Evolutionary conservation across 2,888 invertebrate species (phyloP), one percentile per base, ranked within the genome.

Genomic region (Agonopterix subpropinquella): DNA sequence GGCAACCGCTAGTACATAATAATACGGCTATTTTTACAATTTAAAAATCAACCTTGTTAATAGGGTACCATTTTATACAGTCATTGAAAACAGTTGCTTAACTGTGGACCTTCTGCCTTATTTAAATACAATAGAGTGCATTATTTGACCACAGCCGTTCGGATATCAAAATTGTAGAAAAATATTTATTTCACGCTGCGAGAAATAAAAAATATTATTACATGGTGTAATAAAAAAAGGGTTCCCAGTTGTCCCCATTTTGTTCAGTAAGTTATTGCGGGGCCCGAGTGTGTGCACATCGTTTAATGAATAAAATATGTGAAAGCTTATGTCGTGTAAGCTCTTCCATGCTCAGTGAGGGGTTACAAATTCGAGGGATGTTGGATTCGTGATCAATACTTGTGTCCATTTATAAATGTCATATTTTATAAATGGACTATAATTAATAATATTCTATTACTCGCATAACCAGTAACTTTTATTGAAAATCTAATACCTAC

Each of bases 251-350:
- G 65, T 66, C 67, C 66, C 70, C 59, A 64, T 71, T 73, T 67
- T 61, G 59, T 62, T 62, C 55, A 49, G 54, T 65, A 63, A 72
- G 67, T 65, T 70, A 70, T 70, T 63, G 63, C 57, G 62, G 67
- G 67, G 58, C 62, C 58, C 61, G 63, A 61, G 65, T 66, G 72
- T 71, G 70, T 74, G 68, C 67, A 62, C 67, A 69, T 62, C 68
- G 67, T 65, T 74, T 75, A 73, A 77, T 81, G 69, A 79, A 81
- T 82, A 77, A 81, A 81, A 77, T 79, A 83, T 81, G 75, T 67
- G 67, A 69, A 64, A 64, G 71, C 64, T 71, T 65, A 68, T 58
- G 58, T 57, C 55, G 61, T 65, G 60, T 65, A 58, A 59, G 68
- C 63, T 65, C 52, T 56, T 56, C 56, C 56, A 55, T 58, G 56